Evolutionary conservation across 2,888 invertebrate species (phyloP).

Genomic region (Calameuta filiformis): DNA sequence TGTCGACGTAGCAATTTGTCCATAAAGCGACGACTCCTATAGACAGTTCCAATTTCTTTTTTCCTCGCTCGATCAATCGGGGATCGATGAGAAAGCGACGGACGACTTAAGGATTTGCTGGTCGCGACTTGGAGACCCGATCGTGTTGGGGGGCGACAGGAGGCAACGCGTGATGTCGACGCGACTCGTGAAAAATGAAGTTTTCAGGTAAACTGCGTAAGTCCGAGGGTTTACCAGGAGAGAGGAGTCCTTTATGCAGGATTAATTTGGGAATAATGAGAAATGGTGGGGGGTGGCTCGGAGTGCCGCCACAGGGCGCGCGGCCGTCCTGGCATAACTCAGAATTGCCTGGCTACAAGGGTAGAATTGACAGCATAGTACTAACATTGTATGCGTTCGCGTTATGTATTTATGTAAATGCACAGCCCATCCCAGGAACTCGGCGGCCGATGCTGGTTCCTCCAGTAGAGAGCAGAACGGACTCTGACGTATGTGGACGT

Average conservation of each 20-base stretch:
- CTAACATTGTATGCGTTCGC: slow-evolving; percentile 65
- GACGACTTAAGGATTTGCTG: not conserved
- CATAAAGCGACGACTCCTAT: not conserved
- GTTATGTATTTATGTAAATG: slow-evolving; percentile 67
- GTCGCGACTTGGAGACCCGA: not conserved
- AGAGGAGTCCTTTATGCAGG: not conserved
- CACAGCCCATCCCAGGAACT: slow-evolving; percentile 47
- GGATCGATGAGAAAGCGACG: no score
- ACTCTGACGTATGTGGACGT: not conserved
- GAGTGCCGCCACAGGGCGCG: slow-evolving; percentile 53
- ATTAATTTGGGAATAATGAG: not conserved
- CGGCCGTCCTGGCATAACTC: slow-evolving; percentile 63
- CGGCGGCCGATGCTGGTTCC: slow-evolving; percentile 14
- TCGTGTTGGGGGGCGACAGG: not conserved
- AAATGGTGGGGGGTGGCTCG: not conserved
- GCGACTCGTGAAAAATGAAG: not conserved
- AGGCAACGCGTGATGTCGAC: no score
- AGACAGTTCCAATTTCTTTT: no score
- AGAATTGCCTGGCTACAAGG: slow-evolving; percentile 64
- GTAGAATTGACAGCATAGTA: slow-evolving; percentile 66
- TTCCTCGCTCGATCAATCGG: no score
- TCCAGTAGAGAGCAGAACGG: slow-evolving; percentile 17
- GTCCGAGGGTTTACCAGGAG: not conserved
- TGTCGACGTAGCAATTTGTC: not conserved
- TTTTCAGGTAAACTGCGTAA: not conserved